Evolutionary conservation across 2,113 vertebrate species (phyloP).

Genomic region (Poeciliopsis prolifica): DNA sequence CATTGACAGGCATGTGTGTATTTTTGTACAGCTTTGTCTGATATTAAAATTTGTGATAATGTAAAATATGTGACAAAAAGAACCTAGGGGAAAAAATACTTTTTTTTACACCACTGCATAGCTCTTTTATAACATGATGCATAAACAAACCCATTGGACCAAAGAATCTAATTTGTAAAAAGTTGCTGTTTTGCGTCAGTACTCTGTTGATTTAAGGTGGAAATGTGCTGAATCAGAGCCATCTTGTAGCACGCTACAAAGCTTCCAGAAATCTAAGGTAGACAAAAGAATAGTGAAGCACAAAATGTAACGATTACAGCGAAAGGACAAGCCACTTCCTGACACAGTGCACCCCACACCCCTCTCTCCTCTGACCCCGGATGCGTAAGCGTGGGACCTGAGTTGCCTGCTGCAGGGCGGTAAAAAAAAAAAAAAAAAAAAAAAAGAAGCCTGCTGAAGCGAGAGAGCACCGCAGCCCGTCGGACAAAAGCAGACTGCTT

Average conservation of each 20-base stretch:
- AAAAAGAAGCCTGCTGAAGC: slow-evolving; percentile 15
- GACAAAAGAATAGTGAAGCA: slow-evolving; percentile 28
- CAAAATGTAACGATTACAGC: slow-evolving; percentile 65
- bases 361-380: slow-evolving; percentile 56
- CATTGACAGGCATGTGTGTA: too few species aligned
- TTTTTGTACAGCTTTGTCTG: too few species aligned
- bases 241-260: slow-evolving; percentile 6
- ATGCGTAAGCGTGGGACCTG: slow-evolving; percentile 31
- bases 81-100: too few species aligned
- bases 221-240: not conserved
- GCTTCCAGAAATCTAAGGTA: slow-evolving; percentile 14
- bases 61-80: too few species aligned
- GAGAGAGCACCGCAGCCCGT: slow-evolving; percentile 6
- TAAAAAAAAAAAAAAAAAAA: slow-evolving; percentile 5
- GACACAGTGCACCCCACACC: slow-evolving; percentile 45
- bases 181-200: not conserved
- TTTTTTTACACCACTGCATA: too few species aligned
- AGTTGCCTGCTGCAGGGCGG: slow-evolving; percentile 28
- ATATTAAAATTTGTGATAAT: too few species aligned
- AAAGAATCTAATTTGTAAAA: too few species aligned
- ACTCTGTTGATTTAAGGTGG: too few species aligned
- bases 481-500: slow-evolving; percentile 29
- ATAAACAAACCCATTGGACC: too few species aligned
- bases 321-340: slow-evolving; percentile 79
- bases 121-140: not conserved